Evolutionary conservation across 2,113 vertebrate species (phyloP).

Genomic region (Apaloderma vittatum): DNA sequence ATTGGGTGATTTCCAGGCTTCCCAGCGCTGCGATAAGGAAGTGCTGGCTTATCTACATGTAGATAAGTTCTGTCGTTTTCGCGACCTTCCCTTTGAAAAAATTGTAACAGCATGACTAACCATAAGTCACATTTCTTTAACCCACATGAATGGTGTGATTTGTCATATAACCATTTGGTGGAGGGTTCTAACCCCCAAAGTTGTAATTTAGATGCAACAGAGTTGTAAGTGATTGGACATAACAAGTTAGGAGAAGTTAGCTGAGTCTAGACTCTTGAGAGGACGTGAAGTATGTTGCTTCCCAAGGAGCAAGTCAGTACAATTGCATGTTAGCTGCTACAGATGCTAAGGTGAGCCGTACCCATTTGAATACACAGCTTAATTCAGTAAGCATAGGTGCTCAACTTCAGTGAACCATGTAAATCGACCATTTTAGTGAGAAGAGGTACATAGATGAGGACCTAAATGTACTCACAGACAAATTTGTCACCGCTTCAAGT

Average conservation of each 20-base stretch:
- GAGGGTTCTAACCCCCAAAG: not conserved
- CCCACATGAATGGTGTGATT: fast-evolving
- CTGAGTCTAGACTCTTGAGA: not conserved
- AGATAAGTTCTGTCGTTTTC: too few species aligned
- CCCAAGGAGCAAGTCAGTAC: not conserved
- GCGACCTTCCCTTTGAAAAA: too few species aligned
- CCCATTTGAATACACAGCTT: not conserved
- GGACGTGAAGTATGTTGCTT: not conserved
- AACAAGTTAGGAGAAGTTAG: not conserved
- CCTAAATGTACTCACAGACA: not conserved
- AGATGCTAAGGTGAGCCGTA: not conserved
- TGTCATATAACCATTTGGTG: not conserved
- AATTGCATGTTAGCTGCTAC: not conserved
- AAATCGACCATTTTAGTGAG: not conserved
- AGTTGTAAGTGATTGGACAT: not conserved
- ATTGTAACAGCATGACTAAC: too few species aligned
- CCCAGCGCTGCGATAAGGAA: too few species aligned
- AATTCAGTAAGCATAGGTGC: too few species aligned
- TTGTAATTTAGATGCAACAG: not conserved
- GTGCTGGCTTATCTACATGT: too few species aligned
- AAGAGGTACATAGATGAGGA: not conserved
- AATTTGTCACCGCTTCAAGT: not conserved
- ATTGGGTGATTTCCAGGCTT: too few species aligned
- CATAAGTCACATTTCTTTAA: not conserved
- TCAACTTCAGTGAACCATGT: not conserved